phyloP scores from a whole-genome alignment of 2,888 invertebrate species.

The Eupithecia dodoneata region DNA sequence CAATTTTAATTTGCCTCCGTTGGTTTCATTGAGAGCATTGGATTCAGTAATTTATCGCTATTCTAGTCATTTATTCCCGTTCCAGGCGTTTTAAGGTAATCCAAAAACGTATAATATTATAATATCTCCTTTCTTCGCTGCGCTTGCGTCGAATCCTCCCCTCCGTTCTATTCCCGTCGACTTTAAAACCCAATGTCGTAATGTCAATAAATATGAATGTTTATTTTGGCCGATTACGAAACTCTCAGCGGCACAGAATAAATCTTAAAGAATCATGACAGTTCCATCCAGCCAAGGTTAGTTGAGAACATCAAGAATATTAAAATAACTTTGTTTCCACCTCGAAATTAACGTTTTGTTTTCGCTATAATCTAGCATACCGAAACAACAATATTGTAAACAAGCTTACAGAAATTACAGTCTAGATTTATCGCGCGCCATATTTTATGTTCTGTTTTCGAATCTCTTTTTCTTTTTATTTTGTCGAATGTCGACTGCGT shows the following conservation, averaged over 20 bases:
- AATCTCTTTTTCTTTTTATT: neutral
- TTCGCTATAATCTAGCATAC: constrained; percentile 47
- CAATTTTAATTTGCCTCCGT: neutral
- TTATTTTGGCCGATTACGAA: constrained; percentile 82
- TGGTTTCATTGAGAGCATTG: neutral
- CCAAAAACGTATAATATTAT: constrained; percentile 12
- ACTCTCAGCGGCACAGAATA: constrained; percentile 70
- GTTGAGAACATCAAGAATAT: constrained; percentile 56
- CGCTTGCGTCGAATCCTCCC: constrained; percentile 69
- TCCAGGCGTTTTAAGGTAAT: neutral
- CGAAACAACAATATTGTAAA: constrained; percentile 37
- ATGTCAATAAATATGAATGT: constrained; percentile 81
- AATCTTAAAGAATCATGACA: constrained; percentile 74
- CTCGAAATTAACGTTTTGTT: constrained; percentile 67
- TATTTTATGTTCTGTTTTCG: constrained; percentile 20
- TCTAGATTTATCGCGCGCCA: constrained; percentile 14
- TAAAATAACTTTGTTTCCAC: constrained; percentile 68
- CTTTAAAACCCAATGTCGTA: constrained; percentile 76
- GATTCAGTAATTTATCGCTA: neutral
- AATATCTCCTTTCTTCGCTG: constrained; percentile 19
- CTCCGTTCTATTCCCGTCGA: constrained; percentile 73
- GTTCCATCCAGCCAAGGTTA: constrained; percentile 74
- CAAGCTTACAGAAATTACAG: constrained; percentile 19
- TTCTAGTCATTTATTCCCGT: neutral
- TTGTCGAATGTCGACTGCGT: constrained; percentile 3